Percentiles rank a stretch among this genome's conserved stretches.
Evolutionary conservation across 2,797 vertebrate genomes (phyloP).

Genomic region (Hyperoplus lanceolatus): DNA sequence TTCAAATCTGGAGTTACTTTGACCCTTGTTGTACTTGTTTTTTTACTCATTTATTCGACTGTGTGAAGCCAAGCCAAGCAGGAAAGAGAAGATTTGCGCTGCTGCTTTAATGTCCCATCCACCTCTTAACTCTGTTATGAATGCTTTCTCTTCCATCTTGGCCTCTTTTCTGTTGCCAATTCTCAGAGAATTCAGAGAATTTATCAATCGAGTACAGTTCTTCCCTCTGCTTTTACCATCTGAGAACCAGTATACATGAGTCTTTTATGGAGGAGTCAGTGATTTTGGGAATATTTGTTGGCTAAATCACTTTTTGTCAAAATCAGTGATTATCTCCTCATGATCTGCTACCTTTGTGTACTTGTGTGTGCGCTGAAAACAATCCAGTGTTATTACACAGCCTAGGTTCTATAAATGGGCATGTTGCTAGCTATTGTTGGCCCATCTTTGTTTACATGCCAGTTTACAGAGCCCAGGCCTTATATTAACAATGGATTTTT

Average conservation of each 20-base stretch:
- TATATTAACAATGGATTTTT: too few species aligned
- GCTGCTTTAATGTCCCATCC: slow-evolving; percentile 53
- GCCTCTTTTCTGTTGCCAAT: neutral
- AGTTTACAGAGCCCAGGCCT: too few species aligned
- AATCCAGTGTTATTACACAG: too few species aligned
- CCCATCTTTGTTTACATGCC: too few species aligned
- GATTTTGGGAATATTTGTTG: too few species aligned
- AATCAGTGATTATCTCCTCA: too few species aligned
- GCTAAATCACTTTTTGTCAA: too few species aligned
- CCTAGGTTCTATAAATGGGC: too few species aligned
- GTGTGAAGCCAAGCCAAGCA: slow-evolving; percentile 38
- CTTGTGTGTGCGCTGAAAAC: too few species aligned
- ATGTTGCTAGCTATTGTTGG: too few species aligned
- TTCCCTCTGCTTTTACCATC: neutral
- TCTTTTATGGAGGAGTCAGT: too few species aligned
- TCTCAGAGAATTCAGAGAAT: neutral
- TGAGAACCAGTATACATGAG: neutral
- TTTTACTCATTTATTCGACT: slow-evolving; percentile 34
- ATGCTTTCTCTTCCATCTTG: neutral
- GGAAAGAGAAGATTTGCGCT: slow-evolving; percentile 17
- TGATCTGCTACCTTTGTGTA: too few species aligned
- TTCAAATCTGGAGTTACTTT: slow-evolving; percentile 18
- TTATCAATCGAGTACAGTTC: slow-evolving; percentile 14
- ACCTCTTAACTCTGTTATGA: slow-evolving; percentile 3
- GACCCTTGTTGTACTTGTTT: slow-evolving; percentile 46